These are phyloP conservation scores for Pachycephus smyrnensis DNA, from an alignment of 2,888 invertebrate species.

Conservation along the genomic window DNA sequence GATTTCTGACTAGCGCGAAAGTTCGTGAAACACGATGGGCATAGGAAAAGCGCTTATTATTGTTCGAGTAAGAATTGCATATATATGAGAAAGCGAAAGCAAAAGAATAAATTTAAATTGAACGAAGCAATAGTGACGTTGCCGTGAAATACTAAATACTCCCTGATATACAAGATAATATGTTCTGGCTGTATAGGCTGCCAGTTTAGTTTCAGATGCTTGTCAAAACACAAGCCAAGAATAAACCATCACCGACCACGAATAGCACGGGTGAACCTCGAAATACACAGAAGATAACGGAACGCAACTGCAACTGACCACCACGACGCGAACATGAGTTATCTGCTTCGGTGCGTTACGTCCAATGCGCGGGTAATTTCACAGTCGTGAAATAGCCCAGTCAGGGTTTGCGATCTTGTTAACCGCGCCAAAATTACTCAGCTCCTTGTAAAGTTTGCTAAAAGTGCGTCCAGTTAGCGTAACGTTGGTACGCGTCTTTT, in stretches of 20 bases:
- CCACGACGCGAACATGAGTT: not conserved
- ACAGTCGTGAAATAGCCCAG: not conserved
- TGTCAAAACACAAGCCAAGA: conserved; percentile 37
- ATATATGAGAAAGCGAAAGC: too few species aligned
- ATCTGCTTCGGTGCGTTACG: not conserved
- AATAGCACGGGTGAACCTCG: conserved; percentile 4
- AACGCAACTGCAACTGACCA: not conserved
- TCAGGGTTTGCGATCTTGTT: not conserved
- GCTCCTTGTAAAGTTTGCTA: not conserved
- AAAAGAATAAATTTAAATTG: not conserved
- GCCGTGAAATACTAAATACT: not conserved
- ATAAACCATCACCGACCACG: conserved; percentile 24
- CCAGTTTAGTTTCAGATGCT: conserved; percentile 28
- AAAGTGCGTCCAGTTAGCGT: not conserved
- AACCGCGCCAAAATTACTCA: not conserved
- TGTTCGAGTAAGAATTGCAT: too few species aligned
- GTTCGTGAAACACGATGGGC: too few species aligned
- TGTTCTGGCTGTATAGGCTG: not conserved
- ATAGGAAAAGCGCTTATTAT: too few species aligned
- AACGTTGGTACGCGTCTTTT: too few species aligned
- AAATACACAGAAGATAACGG: not conserved
- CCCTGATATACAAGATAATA: not conserved
- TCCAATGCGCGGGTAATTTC: not conserved
- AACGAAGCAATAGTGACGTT: not conserved
- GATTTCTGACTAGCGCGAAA: not conserved